Evolutionary conservation across 2,888 invertebrate genomes (phyloP).

Genomic region (Cyclophora albipunctata): DNA sequence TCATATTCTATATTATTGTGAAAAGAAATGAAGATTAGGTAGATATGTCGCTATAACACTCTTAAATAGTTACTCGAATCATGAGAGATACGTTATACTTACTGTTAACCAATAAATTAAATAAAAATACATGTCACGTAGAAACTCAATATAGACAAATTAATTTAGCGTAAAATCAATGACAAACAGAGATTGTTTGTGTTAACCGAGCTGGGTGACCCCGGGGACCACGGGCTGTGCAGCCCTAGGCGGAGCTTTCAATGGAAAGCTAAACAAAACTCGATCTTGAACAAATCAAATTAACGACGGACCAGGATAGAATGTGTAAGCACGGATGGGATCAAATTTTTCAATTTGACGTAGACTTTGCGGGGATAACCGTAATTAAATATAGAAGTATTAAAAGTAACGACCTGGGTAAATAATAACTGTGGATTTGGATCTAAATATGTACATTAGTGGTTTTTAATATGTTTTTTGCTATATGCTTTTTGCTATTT

Average conservation of each 20-base stretch:
- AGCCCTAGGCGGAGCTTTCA: slow-evolving; percentile 32
- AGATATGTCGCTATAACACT: no score
- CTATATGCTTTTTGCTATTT: no score
- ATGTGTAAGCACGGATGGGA: slow-evolving; percentile 24
- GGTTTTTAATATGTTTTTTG: no score
- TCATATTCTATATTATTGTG: no score
- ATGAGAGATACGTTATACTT: no score
- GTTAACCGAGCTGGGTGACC: slow-evolving; percentile 52
- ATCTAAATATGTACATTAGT: no score
- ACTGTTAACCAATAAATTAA: no score
- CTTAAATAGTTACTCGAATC: no score
- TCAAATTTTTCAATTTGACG: slow-evolving; percentile 20
- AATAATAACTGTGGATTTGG: no score
- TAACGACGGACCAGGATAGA: slow-evolving; percentile 34
- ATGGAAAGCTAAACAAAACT: slow-evolving; percentile 67
- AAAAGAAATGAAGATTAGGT: no score
- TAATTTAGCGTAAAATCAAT: slow-evolving; percentile 73
- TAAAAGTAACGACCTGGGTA: no score
- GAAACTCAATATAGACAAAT: slow-evolving; percentile 44
- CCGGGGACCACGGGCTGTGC: slow-evolving; percentile 32
- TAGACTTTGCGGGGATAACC: not conserved
- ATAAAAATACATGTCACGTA: slow-evolving; percentile 1
- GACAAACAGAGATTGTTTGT: slow-evolving; percentile 62
- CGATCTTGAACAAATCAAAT: slow-evolving; percentile 62
- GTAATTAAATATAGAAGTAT: no score